Percentiles rank a stretch among this genome's conserved stretches.
phyloP scores from a whole-genome alignment of 2,888 invertebrate genomes.

The Diarsia brunnea region DNA sequence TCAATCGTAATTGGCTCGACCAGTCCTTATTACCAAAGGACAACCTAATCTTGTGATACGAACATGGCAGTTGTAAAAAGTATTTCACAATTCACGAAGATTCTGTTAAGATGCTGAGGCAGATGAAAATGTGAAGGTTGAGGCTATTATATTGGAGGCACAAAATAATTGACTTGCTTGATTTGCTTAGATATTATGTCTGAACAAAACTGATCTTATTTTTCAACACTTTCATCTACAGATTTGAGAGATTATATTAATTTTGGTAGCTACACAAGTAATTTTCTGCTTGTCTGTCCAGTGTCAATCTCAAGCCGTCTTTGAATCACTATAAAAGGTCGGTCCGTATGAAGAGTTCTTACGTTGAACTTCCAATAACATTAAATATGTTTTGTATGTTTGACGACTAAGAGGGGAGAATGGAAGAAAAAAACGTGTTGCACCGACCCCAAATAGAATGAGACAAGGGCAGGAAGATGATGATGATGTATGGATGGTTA shows the following conservation, averaged over 20 bases:
- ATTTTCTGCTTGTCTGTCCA: background rate
- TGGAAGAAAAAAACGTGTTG: too few relatives aligned
- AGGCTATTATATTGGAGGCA: conserved; percentile 11
- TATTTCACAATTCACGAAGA: conserved; percentile 42
- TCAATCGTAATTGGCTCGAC: conserved; percentile 33
- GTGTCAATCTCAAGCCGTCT: background rate
- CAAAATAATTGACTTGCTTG: background rate
- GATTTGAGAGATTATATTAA: background rate
- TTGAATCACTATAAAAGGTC: background rate
- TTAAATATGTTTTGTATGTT: background rate
- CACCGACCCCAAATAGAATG: too few relatives aligned
- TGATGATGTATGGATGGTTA: too few relatives aligned
- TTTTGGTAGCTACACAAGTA: background rate
- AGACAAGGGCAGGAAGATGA: too few relatives aligned
- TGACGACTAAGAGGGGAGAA: too few relatives aligned
- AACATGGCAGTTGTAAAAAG: conserved; percentile 26
- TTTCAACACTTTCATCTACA: background rate
- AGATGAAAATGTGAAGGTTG: conserved; percentile 47
- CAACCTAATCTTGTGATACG: conserved; percentile 22
- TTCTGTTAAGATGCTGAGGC: conserved; percentile 14
- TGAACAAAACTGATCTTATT: background rate
- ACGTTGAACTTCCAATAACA: background rate
- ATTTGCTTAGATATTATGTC: background rate
- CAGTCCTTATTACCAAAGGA: conserved; percentile 25
- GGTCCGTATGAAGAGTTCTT: background rate